These are phyloP conservation scores for Cynocephalus volans DNA, from an alignment of 2,113 vertebrate genomes.

Conservation along the genomic window DNA sequence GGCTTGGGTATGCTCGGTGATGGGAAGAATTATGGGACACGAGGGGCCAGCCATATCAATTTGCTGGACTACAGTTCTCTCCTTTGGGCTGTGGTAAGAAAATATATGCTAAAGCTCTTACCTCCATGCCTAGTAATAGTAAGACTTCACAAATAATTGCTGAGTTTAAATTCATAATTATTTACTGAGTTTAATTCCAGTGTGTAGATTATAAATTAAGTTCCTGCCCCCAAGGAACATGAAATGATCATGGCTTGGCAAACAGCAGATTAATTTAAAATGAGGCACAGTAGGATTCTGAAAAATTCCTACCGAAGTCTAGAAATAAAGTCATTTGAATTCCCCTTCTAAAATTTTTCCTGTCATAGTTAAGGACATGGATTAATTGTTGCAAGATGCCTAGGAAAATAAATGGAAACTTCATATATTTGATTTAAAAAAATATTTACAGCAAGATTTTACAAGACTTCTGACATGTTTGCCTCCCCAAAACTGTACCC, in stretches of 20 bases:
- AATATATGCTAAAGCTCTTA: not conserved
- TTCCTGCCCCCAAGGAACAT: not conserved
- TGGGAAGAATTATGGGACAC: not conserved
- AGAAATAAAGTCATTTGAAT: not conserved
- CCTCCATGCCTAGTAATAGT: accelerated
- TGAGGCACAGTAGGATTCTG: not conserved
- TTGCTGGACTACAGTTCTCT: not conserved
- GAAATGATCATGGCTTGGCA: not conserved
- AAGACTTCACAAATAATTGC: not conserved
- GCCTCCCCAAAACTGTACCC: not conserved
- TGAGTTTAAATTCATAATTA: not conserved
- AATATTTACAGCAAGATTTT: slow-evolving; percentile 27
- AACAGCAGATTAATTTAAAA: not conserved
- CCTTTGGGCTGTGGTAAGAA: not conserved
- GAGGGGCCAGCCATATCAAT: accelerated
- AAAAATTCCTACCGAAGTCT: not conserved
- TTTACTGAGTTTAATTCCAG: not conserved
- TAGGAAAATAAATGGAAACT: not conserved
- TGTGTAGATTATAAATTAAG: not conserved
- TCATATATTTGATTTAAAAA: not conserved
- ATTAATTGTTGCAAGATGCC: not conserved
- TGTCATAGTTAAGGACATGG: not conserved
- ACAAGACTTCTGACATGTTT: not conserved
- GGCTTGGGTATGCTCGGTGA: accelerated
- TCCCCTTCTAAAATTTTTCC: not conserved